Evolutionary conservation across 2,888 invertebrate genomes (phyloP), one percentile per base, ranked within the genome.

Genomic region (Drosophila histrio): DNA sequence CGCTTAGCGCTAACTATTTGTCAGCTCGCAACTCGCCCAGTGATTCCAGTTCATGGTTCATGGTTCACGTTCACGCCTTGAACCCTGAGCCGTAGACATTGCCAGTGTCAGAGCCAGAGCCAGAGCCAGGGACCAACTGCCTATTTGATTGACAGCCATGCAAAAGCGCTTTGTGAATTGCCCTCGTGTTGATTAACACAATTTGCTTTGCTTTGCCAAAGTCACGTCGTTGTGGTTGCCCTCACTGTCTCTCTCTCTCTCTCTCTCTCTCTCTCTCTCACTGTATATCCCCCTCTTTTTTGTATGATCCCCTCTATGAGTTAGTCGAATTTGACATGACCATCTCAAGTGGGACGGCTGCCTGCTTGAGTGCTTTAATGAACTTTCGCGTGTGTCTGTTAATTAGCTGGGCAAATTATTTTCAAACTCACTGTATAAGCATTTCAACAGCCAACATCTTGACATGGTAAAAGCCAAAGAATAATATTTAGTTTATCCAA

Each of bases 111-210:
- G n/a, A 26, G 15, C 24, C 46, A 11, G 22, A 13, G 32, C 2
- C 24, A 41, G 39, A 22, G 39, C n/a, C 28, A 32, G 38, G 21
- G 17, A 21, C 47, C 49, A 47, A 34, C 58, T 53, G 59, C 50
- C 70, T 34, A 30, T 53, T 62, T 76, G 77, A 78, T 67, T 78
- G 78, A 73, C 76, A 79, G 76, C 72, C 76, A 73, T 78, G 76
- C 66, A 72, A 78, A 77, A 65, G 70, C 65, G 46, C 63, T 69
- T 63, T 75, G 62, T 58, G 59, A 58, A 44, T 61, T 72, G 60
- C 65, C 61, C 64, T 72, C 64, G 76, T 61, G 76, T 78, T 78
- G 72, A 78, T 78, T 78, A 78, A 78, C 69, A 72, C 72, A 78
- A 78, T 76, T 76, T 69, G 76, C 57, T 65, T 64, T 68, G 75